Base-by-base conservation (phyloP, 2,888 invertebrate genomes). In the Melolontha melolontha region DNA sequence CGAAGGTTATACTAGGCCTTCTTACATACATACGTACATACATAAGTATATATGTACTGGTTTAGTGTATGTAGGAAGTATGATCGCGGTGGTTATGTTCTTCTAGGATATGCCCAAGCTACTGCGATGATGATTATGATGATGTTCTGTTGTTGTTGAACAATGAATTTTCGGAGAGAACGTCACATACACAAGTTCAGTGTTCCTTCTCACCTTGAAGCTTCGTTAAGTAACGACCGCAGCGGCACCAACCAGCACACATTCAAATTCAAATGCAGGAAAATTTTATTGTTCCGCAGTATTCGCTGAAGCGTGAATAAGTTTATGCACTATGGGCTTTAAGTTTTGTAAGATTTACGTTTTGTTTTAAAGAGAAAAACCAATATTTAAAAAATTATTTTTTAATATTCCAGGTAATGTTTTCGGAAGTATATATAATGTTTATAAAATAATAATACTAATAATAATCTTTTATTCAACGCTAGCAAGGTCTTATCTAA, bases 151-250 rank as follows among this genome's bases (percentile, higher is more conserved):
- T 27, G 41, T 55, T 40, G 42, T 44, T 34, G 47, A 34, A 47
- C 59, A 29, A 59, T 59, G 47, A 47, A 29, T 59, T 59, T 59
- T 47, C 59, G 34, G 41, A 59, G 59, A 12, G 34, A 44, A 47
- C 27, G 12, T 44, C 57, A 57, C 14, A 42, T 22, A 42, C 42
- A 42, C 34, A 44, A 54, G 64, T 64, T 64, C 64, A 64, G 52
- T 44, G 64, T 64, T 64, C 64, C 44, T 64, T 44, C 44, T 64
- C 29, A 51, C 64, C 64, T 64, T 64, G 64, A 64, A 64, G 52
- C 44, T 29, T 59, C 44, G 64, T 64, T 64, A 52, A 52, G 22
- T 41, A 64, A 29, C 51, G 52, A 42, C 51, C 39, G 16, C 52
- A 54, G 16, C 10, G 39, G 39, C 22, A 49, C 49, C 49, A 49